Evolutionary conservation across 2,888 invertebrate genomes (phyloP).

Genomic region (Rhagonycha fulva): DNA sequence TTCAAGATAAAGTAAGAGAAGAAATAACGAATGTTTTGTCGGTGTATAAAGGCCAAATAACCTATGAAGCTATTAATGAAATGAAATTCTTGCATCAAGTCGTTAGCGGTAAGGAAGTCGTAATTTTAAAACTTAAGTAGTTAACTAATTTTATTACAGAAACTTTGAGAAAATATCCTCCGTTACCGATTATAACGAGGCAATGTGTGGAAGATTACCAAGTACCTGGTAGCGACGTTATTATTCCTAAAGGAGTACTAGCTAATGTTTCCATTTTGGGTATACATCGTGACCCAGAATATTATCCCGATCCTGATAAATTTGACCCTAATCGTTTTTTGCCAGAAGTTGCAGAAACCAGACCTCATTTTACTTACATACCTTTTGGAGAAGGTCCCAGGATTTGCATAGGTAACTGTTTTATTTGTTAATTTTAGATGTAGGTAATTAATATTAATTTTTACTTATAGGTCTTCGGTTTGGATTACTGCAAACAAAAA

Average conservation of each 20-base stretch:
- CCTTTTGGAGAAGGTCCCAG: constrained; percentile 64
- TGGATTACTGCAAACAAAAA: neutral
- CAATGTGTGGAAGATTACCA: constrained; percentile 35
- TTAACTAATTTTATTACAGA: constrained; percentile 38
- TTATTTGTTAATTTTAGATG: neutral
- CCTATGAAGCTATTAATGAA: constrained; percentile 56
- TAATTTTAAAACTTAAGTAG: neutral
- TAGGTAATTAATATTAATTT: neutral
- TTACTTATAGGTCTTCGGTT: neutral
- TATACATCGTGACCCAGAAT: constrained; percentile 50
- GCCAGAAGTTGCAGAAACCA: constrained; percentile 1
- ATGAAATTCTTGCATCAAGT: constrained; percentile 58
- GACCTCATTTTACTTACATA: constrained; percentile 56
- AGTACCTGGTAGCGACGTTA: constrained; percentile 27
- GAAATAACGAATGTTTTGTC: constrained; percentile 51
- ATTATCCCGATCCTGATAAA: constrained; percentile 24
- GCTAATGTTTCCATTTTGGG: constrained; percentile 36
- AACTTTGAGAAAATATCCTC: constrained; percentile 47
- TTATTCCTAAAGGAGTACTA: constrained; percentile 38
- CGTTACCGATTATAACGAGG: constrained; percentile 35
- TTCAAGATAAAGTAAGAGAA: constrained; percentile 53
- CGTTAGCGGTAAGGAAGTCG: constrained; percentile 43
- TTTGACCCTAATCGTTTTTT: constrained; percentile 23
- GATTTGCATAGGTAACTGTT: constrained; percentile 56
- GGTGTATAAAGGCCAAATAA: constrained; percentile 44